These are phyloP conservation scores for Portunus trituberculatus DNA, from an alignment of 1,140 invertebrate genomes.

Conservation along the genomic window DNA sequence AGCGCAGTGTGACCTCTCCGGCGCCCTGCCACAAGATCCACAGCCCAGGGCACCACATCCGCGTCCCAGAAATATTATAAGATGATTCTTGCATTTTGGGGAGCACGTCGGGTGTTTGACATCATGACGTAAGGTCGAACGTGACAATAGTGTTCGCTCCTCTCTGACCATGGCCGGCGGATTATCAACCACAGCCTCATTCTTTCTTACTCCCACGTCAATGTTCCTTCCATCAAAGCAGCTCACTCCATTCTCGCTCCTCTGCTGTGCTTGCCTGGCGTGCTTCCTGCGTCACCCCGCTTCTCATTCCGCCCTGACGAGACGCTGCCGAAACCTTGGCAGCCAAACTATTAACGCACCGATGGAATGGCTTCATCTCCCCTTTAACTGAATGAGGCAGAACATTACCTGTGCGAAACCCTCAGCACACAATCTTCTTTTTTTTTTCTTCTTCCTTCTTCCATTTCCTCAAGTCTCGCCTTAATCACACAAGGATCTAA, in stretches of 20 bases:
- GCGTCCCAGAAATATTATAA: conserved; percentile 39
- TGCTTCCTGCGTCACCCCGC: not conserved
- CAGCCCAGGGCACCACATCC: not conserved
- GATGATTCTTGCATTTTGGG: conserved; percentile 49
- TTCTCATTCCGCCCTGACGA: not conserved
- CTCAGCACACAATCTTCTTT: not conserved
- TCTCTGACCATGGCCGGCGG: conserved; percentile 35
- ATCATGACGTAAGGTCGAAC: conserved; percentile 54
- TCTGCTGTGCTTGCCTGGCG: not conserved
- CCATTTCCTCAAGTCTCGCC: not conserved
- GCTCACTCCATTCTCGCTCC: not conserved
- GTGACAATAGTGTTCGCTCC: conserved; percentile 43
- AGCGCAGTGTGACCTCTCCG: not conserved
- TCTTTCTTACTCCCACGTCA: not conserved
- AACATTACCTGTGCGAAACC: conserved; percentile 18
- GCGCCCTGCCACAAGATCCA: not conserved
- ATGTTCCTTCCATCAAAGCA: not conserved
- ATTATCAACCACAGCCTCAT: not conserved
- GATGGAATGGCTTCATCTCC: conserved; percentile 11
- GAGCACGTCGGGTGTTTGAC: conserved; percentile 51
- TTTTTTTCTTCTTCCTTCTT: not conserved
- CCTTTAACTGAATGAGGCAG: conserved; percentile 8
- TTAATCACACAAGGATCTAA: conserved; percentile 20
- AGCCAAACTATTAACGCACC: not conserved
- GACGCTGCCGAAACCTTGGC: not conserved